Evolutionary conservation across 2,797 vertebrate genomes (phyloP), one percentile per base, ranked within the genome.

Genomic region (Buphagus erythrorhynchus): DNA sequence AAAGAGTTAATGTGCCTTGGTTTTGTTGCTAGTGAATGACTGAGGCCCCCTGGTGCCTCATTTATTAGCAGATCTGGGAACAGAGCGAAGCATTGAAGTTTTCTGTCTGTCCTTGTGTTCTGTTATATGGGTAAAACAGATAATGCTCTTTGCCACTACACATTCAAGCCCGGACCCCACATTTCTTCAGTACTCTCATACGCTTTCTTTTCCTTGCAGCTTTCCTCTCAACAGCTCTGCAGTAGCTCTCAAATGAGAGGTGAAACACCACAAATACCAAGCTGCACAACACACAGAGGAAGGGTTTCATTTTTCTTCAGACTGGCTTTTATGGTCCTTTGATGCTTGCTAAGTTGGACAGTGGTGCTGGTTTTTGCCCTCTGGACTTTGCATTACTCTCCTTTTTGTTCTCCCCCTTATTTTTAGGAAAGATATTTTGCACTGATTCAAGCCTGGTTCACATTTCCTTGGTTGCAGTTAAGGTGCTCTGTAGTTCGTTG

Each of bases 1-100:
- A 10, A 80, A 65, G 55, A 54, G 74, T 89, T 69, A 69, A 54
- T 2, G 9, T 55, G 35, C 22, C 2, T 9, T 42, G 22, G 8
- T 48, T 90, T 93, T 54, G 54, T 76, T 66, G 58, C 31, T 28
- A 2, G 28, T 36, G 80, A 82, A 26, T 28, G 46, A 49, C 91
- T 88, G 96, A 66, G 81, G 92, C 80, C 93, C 84, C 75, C 86
- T 93, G 77, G 86, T 89, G 96, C 61, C 83, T 66, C 11, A 6
- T 61, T 69, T 78, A 28, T 78, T 74, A 74, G 74, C 28, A 58
- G 36, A 36, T 57, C 74, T 28, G 46, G 43, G 48, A 78, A 38
- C 31, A 31, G 35, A 17, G 20, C 0, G 16, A 67, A 75, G 43
- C 45, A 2, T 3, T 29, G 29, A 35, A 16, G 17, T 36, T 80